Base-by-base conservation (phyloP, 2,797 vertebrate genomes). In the Urocyon cinereoargenteus region DNA sequence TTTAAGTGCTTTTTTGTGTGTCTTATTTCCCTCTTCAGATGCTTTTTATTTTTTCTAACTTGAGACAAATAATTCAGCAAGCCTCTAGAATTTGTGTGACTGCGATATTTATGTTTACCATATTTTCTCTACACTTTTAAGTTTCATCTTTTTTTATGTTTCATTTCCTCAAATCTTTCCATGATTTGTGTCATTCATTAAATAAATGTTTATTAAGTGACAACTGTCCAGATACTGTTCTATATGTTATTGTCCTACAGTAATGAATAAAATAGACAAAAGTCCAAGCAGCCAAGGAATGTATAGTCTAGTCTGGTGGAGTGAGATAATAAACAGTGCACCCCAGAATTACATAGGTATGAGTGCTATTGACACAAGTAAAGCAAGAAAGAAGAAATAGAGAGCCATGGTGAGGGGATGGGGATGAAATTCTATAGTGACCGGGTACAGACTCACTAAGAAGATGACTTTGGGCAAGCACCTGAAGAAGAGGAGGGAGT, bases 1-100 rank as follows among this genome's bases (percentile, higher is more conserved):
- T 68, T 82, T 13, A 49, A 66, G 34, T 70, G 24, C 10, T 91
- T 77, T 59, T 57, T 12, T 66, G 34, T 7, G 75, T 73, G 53
- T 84, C 34, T 26, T 91, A 31, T 72, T 92, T 92, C 22, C 10
- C 68, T 51, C 40, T 2, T 96, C n/a, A 16, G 18, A 53, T 86
- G 75, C 24, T 72, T 96, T 93, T 86, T 49, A 49, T 92, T 85
- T 94, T 81, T 55, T 92, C 28, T 77, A 81, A 61, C 57, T 81
- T 89, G 59, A 90, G 59, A 90, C 55, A 90, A 90, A 93, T 75
- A 78, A 72, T 24, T 79, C 31, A 81, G 18, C 31, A 55, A 55
- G n/a, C 6, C 21, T 75, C 53, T 77, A 82, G 66, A n/a, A 16
- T 36, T 70, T 90, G 7, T 82, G 22, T 85, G n/a, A 91, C 57